phyloP scores from a whole-genome alignment of 2,113 vertebrate species.

The Danio rerio region GRCz12tu NC_133186.1:9015001-9015500 shows the following conservation, averaged over 20 bases:
- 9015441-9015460: background rate
- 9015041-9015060: constrained; percentile 50
- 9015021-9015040: constrained; percentile 49
- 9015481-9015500: background rate
- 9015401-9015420: background rate
- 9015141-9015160: constrained; percentile 30
- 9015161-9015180: background rate
- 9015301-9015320: background rate
- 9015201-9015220: constrained; percentile 9
- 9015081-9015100: constrained; percentile 45
- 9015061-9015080: constrained; percentile 44
- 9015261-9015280: constrained; percentile 25
- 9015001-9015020: background rate
- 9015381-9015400: background rate
- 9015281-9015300: background rate
- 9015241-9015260: constrained; percentile 19
- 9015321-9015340: constrained; percentile 15
- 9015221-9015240: constrained; percentile 20
- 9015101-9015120: constrained; percentile 48
- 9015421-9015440: background rate
- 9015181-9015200: background rate
- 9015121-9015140: constrained; percentile 35
- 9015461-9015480: background rate
- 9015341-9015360: background rate
- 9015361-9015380: background rate